Percentiles rank a stretch among this genome's conserved stretches.
Evolutionary conservation across 2,888 invertebrate species (phyloP).

Genomic region (Galerucella pusilla): DNA sequence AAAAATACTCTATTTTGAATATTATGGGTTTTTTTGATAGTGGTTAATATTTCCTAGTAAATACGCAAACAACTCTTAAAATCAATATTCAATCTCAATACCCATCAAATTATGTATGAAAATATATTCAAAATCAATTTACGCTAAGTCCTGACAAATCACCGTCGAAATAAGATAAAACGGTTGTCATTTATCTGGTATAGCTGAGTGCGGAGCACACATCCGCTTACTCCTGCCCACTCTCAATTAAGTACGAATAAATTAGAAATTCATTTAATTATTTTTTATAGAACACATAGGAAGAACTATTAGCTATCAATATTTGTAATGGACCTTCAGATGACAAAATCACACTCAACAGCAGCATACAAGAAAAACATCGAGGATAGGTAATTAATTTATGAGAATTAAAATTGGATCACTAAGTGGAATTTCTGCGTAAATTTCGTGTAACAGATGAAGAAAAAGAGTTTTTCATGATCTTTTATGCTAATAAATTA

Average conservation of each 20-base stretch:
- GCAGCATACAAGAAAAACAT: conserved; percentile 4
- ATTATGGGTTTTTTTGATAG: background rate
- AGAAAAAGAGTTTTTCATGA: background rate
- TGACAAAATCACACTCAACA: background rate
- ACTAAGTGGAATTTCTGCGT: background rate
- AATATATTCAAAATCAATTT: conserved; percentile 45
- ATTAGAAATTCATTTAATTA: conserved; percentile 45
- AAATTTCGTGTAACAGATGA: background rate
- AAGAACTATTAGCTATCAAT: conserved; percentile 29
- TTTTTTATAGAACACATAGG: conserved; percentile 21
- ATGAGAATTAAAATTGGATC: background rate
- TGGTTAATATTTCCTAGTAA: background rate
- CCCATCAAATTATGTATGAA: conserved; percentile 31
- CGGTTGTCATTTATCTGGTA: conserved; percentile 47
- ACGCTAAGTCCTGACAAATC: conserved; percentile 49
- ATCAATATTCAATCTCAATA: conserved; percentile 31
- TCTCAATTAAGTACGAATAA: conserved; percentile 51
- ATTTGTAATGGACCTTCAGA: conserved; percentile 12
- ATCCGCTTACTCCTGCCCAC: conserved; percentile 51
- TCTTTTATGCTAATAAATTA: too few species aligned
- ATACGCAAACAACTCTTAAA: conserved; percentile 1
- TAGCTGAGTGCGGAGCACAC: conserved; percentile 43
- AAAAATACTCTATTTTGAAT: background rate
- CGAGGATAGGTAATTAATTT: conserved; percentile 4
- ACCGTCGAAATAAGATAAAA: conserved; percentile 48